Evolutionary conservation across 1,140 invertebrate species (phyloP).

Genomic region (Macrobrachium rosenbergii): DNA sequence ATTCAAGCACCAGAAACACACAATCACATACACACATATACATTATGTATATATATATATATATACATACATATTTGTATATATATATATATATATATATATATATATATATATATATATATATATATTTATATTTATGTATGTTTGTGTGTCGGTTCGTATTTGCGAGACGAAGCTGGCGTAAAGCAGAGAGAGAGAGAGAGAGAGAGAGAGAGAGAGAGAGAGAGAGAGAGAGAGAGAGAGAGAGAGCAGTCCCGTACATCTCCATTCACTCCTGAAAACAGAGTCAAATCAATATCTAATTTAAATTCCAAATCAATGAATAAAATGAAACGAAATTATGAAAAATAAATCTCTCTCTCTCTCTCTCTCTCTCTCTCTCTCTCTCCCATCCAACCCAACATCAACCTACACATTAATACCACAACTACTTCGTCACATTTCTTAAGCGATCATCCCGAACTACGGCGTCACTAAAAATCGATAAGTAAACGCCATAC

Average conservation of each 20-base stretch:
- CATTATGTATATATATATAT: conserved; percentile 18
- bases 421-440: neutral
- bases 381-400: neutral
- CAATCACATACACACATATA: neutral
- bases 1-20: too few relatives aligned
- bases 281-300: too few relatives aligned
- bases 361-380: neutral
- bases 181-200: conserved; percentile 28
- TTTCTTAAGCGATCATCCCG: too few relatives aligned
- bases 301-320: too few relatives aligned
- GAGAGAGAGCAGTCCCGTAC: conserved; percentile 7
- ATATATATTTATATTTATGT: too few relatives aligned
- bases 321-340: too few relatives aligned
- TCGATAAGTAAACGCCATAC: too few relatives aligned
- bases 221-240: conserved; percentile 32
- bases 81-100: conserved; percentile 12
- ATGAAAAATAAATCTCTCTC: too few relatives aligned
- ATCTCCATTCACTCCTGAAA: neutral
- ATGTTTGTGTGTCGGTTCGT: too few relatives aligned
- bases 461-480: too few relatives aligned
- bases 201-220: conserved; percentile 31
- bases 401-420: neutral
- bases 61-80: neutral
- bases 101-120: too few relatives aligned
- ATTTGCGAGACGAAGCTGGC: too few relatives aligned